Evolutionary conservation across 1,140 invertebrate species (phyloP).

Genomic region (Euschistus heros): DNA sequence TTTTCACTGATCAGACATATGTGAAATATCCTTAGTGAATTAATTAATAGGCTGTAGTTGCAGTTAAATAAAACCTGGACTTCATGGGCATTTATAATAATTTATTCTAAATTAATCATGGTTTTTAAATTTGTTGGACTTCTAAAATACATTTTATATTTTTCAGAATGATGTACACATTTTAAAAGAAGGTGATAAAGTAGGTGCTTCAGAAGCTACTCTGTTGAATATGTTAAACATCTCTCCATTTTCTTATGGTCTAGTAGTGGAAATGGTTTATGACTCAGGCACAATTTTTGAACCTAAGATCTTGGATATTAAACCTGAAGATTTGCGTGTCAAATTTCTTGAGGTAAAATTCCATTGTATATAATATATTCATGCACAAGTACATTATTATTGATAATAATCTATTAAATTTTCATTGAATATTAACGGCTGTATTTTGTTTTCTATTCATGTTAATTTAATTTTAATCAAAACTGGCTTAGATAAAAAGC

Average conservation of each 20-base stretch:
- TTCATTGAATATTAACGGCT: not conserved
- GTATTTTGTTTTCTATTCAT: not conserved
- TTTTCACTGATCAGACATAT: no score
- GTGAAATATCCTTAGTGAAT: no score
- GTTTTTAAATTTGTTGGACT: conserved; percentile 11
- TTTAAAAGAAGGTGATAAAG: conserved; percentile 92
- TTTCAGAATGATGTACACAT: conserved; percentile 86
- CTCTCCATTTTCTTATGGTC: conserved; percentile 97
- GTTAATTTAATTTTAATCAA: not conserved
- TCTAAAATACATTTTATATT: not conserved
- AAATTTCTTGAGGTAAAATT: conserved; percentile 64
- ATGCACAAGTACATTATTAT: not conserved
- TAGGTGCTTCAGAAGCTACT: conserved; percentile 96
- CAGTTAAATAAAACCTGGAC: not conserved
- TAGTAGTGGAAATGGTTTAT: conserved; percentile 92
- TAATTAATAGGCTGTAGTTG: no score
- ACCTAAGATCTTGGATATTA: conserved; percentile 95
- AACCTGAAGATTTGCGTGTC: conserved; percentile 82
- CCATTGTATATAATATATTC: not conserved
- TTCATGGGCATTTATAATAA: conserved; percentile 14
- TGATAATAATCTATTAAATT: not conserved
- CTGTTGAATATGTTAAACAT: conserved; percentile 99
- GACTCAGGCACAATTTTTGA: conserved; percentile 97
- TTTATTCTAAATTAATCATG: no score
- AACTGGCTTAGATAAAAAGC: no score